These are phyloP conservation scores for Alces alces DNA, from an alignment of 2,113 vertebrate species.

Conservation along the genomic window DNA sequence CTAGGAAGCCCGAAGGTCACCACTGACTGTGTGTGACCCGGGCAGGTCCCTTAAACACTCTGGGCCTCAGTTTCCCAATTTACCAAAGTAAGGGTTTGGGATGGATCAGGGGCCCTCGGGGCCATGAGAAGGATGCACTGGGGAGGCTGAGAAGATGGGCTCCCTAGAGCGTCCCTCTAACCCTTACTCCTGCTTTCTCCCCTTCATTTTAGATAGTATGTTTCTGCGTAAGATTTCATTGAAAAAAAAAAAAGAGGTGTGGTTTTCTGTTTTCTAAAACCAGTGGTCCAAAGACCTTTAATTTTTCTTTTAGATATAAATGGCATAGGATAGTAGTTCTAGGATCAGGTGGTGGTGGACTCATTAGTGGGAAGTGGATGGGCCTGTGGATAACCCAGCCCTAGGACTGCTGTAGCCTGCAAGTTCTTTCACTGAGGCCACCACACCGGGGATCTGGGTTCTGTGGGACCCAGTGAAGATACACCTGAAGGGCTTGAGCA, in stretches of 20 bases:
- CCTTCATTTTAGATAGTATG: background rate
- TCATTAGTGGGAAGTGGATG: background rate
- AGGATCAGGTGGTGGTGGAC: background rate
- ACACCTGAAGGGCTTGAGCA: too few species aligned
- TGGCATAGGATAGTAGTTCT: background rate
- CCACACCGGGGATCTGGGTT: background rate
- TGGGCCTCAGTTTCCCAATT: background rate
- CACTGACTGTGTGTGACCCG: background rate
- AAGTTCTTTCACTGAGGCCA: background rate
- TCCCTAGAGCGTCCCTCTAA: background rate
- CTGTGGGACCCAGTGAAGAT: background rate
- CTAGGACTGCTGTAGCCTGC: too few species aligned
- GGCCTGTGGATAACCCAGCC: accelerated
- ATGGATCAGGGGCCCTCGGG: background rate
- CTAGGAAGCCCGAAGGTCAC: background rate
- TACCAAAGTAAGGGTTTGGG: background rate
- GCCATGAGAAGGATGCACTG: background rate
- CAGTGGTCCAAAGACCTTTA: background rate
- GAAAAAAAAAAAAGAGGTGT: background rate
- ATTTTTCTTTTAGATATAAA: background rate
- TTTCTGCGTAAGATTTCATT: background rate
- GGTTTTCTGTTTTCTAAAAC: background rate
- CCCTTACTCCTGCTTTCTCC: background rate
- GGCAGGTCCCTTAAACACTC: background rate
- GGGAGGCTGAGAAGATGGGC: background rate